A percentile compares a stretch with the other conserved stretches of the same genome.
Conservation (phyloP, 2,113 vertebrate species). For the Macquaria ambigua region DNA sequence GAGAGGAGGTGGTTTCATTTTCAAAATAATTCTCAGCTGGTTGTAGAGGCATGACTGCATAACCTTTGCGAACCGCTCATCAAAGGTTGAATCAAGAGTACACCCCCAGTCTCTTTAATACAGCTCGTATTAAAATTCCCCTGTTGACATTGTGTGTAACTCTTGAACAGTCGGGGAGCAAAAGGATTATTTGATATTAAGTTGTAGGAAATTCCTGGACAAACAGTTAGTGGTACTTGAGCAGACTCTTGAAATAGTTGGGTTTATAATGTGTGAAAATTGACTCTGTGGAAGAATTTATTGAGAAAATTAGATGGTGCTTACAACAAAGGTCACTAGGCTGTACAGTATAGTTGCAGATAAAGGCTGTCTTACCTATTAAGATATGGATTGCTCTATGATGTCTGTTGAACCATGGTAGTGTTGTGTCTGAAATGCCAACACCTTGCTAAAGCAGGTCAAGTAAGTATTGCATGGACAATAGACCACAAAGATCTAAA, state of each 20-base stretch:
- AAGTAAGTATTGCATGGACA: not conserved
- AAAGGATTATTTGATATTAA: slow-evolving; percentile 31
- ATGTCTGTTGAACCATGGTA: slow-evolving; percentile 12
- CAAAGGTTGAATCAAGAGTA: slow-evolving; percentile 59
- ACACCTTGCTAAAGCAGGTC: not conserved
- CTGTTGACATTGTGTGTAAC: slow-evolving; percentile 29
- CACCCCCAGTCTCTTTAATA: slow-evolving; percentile 28
- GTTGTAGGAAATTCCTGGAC: not conserved
- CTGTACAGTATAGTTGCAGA: not conserved
- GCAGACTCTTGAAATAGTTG: not conserved
- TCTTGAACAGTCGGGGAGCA: slow-evolving; percentile 12
- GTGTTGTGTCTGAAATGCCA: slow-evolving; percentile 29
- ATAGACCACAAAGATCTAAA: not conserved
- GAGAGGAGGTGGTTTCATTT: slow-evolving; percentile 46
- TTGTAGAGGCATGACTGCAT: slow-evolving; percentile 39
- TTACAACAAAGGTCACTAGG: slow-evolving; percentile 3
- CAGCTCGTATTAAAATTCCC: slow-evolving; percentile 31
- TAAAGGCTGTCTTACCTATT: slow-evolving; percentile 15
- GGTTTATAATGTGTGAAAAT: not conserved
- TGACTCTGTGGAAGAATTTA: not conserved
- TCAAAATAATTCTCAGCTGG: slow-evolving; percentile 58
- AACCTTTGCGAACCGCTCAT: slow-evolving; percentile 62
- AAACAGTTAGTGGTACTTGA: slow-evolving; percentile 19
- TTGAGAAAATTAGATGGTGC: not conserved
- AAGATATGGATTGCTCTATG: not conserved